phyloP scores from a whole-genome alignment of 2,113 vertebrate genomes.

The Ptilonorhynchus violaceus region DNA sequence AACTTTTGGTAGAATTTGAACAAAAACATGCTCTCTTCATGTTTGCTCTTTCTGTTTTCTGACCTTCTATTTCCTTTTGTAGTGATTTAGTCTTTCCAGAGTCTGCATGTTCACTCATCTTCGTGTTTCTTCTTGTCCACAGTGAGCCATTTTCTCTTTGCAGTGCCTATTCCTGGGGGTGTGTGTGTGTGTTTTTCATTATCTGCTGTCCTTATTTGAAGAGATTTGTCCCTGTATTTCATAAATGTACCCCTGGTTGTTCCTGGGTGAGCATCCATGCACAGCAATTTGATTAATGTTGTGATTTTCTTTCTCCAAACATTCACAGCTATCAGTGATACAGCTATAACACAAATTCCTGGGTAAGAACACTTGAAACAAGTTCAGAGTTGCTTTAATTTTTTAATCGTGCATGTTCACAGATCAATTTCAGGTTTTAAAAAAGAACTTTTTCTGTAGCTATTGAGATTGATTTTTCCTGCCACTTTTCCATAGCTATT shows the following conservation, averaged over 20 bases:
- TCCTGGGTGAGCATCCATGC: background rate
- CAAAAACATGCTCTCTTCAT: background rate
- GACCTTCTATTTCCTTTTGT: background rate
- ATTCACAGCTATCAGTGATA: background rate
- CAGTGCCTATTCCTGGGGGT: background rate
- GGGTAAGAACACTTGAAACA: background rate
- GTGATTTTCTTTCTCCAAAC: background rate
- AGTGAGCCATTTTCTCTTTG: background rate
- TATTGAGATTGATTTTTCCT: background rate
- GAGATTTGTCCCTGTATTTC: background rate
- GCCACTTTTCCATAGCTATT: background rate
- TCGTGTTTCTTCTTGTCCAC: background rate
- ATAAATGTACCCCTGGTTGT: background rate
- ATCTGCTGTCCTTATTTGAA: background rate
- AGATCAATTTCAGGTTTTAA: background rate
- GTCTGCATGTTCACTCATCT: background rate
- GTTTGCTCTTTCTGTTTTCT: background rate
- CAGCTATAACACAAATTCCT: background rate
- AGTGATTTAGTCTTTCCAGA: background rate
- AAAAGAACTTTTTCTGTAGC: background rate
- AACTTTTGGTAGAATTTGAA: background rate
- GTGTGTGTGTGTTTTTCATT: background rate
- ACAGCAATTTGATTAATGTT: background rate
- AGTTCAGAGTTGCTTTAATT: background rate
- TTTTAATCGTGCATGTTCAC: background rate